A percentile compares a stretch with the other conserved stretches of the same genome.
Conservation (phyloP, 2,888 invertebrate species). For the Pardosa pseudoannulata region DNA sequence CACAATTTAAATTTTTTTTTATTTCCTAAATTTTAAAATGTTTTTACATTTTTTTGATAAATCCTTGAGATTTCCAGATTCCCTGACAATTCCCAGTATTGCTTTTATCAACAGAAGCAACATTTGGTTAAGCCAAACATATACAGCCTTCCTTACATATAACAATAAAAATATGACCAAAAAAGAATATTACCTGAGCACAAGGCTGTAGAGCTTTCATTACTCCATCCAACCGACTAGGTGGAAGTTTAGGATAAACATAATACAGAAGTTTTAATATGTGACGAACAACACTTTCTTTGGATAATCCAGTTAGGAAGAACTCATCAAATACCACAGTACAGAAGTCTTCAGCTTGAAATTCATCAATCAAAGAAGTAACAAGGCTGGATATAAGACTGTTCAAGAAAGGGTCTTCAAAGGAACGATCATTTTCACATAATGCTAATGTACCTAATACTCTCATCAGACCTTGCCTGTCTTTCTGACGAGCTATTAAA, state of each 20-base stretch:
- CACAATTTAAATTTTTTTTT: too few relatives aligned
- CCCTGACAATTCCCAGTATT: too few relatives aligned
- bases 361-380: conserved; percentile 90
- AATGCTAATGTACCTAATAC: conserved; percentile 93
- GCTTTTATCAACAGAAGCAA: too few relatives aligned
- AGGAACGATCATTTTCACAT: conserved; percentile 93
- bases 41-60: too few relatives aligned
- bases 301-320: conserved; percentile 90
- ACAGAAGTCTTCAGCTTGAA: conserved; percentile 94
- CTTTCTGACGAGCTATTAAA: conserved; percentile 84
- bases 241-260: conserved; percentile 89
- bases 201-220: conserved; percentile 78
- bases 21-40: too few relatives aligned
- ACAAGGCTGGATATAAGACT: conserved; percentile 90
- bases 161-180: too few relatives aligned
- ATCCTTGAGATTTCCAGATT: too few relatives aligned
- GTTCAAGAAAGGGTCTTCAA: conserved; percentile 96
- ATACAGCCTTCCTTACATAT: too few relatives aligned
- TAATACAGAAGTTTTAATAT: conserved; percentile 93
- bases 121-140: too few relatives aligned
- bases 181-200: conserved; percentile 45
- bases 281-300: conserved; percentile 94
- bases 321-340: conserved; percentile 97
- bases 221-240: conserved; percentile 86
- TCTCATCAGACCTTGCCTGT: conserved; percentile 87